These are phyloP conservation scores for Pseudomugil tenellus DNA, from an alignment of 2,797 vertebrate genomes.

Conservation along the genomic window DNA sequence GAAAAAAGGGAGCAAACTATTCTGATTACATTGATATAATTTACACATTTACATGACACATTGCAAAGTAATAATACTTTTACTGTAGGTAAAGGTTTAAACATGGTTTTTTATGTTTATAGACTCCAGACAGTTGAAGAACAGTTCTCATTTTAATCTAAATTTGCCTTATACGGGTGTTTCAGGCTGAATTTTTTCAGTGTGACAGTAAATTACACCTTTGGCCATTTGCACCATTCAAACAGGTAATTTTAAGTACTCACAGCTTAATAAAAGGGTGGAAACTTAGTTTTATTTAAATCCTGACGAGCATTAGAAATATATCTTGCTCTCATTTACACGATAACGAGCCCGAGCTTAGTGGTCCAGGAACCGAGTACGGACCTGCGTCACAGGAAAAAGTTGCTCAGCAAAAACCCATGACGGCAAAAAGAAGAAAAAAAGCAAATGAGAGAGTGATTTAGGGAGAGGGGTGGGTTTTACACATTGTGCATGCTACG, in stretches of 20 bases:
- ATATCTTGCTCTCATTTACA: background rate
- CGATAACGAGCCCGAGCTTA: background rate
- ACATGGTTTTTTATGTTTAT: too few species aligned
- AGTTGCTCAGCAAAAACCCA: slow-evolving; percentile 18
- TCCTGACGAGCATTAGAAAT: background rate
- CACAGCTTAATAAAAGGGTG: background rate
- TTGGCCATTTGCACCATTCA: background rate
- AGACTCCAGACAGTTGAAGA: too few species aligned
- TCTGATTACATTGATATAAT: too few species aligned
- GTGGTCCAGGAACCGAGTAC: slow-evolving; percentile 23
- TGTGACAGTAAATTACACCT: background rate
- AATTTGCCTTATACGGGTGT: background rate
- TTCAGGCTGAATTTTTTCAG: background rate
- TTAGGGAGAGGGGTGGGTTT: background rate
- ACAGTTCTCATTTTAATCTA: background rate
- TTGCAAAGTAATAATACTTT: too few species aligned
- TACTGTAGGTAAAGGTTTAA: too few species aligned
- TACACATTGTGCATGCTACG: background rate
- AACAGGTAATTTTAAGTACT: background rate
- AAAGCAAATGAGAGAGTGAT: background rate
- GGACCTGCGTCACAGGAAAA: slow-evolving; percentile 23
- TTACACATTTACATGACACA: too few species aligned
- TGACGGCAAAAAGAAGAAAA: slow-evolving; percentile 10
- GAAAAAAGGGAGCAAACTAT: too few species aligned
- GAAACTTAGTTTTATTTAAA: background rate